phyloP scores from a whole-genome alignment of 2,888 invertebrate species.

The Cheilosia grossa region DNA sequence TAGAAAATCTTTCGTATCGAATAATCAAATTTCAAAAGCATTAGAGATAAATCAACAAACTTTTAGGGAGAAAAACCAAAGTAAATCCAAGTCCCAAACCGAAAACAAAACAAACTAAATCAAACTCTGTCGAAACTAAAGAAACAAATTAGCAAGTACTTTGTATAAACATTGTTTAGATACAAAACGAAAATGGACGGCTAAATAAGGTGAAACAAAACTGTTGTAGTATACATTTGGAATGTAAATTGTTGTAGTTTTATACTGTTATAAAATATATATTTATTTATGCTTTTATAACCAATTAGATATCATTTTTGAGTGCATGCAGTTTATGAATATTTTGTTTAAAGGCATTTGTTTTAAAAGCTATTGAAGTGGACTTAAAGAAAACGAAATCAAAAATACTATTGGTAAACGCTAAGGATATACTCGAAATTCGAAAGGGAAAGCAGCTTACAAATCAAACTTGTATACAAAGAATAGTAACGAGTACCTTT shows the following conservation, averaged over 20 bases:
- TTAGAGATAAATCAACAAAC: conserved; percentile 61
- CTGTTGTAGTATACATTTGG: conserved; percentile 44
- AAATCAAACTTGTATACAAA: conserved; percentile 16
- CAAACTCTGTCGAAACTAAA: conserved; percentile 60
- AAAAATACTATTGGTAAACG: conserved; percentile 8
- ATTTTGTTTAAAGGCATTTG: conserved; percentile 43
- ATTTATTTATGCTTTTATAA: not conserved
- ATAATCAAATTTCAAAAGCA: conserved; percentile 67
- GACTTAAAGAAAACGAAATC: conserved; percentile 39
- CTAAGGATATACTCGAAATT: conserved; percentile 39
- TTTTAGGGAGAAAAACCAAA: conserved; percentile 58
- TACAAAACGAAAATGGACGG: conserved; percentile 73
- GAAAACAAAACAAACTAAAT: conserved; percentile 48
- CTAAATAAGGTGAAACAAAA: conserved; percentile 53
- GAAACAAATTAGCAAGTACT: conserved; percentile 56
- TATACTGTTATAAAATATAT: conserved; percentile 31
- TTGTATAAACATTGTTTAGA: conserved; percentile 53
- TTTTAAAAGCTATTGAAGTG: conserved; percentile 51
- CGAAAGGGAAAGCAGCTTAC: conserved; percentile 34
- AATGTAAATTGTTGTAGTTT: conserved; percentile 57
- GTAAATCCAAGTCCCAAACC: conserved; percentile 61
- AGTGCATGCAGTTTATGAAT: conserved; percentile 59
- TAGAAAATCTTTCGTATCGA: conserved; percentile 38
- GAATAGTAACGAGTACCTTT: conserved; percentile 13
- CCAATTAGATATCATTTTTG: conserved; percentile 21